Evolutionary conservation across 2,888 invertebrate genomes (phyloP), one percentile per base, ranked within the genome.

Genomic region (Noctua janthe): DNA sequence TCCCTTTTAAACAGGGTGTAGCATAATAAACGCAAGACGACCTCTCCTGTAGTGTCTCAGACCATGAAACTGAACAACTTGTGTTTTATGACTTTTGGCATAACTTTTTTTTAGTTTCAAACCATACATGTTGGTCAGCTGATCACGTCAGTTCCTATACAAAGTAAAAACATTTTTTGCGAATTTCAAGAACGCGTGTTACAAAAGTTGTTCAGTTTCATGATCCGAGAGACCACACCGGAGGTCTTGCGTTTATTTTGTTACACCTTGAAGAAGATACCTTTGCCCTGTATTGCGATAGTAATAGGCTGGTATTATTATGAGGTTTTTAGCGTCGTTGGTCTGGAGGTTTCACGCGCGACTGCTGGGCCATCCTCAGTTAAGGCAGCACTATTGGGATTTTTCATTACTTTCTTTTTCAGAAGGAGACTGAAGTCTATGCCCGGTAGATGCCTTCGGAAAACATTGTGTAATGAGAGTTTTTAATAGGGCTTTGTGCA

Each of bases 381-480:
- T 29, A 15, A 62, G 17, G 23, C 23, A 23, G 39, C 43, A 2
- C 39, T 39, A 7, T 13, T 23, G 13, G 13, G 39, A 1, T 15
- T 43, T 64, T 35, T 35, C 13, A 0, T 29, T 29, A 56, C n/a
- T 11, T 66, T 11, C 43, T 43, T 47, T 47, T 47, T n/a, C 7
- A 43, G 13, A 67, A n/a, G 23, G 7, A 47, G 29, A 1, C 3
- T 10, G 15, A 47, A 7, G 20, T 47, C 20, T 49, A 8, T 74
- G 20, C 0, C 11, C 1, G 1, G 1, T 17, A 4, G 10, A 1
- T 20, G 54, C 10, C 1, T 64, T 51, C 11, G 4, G 2, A 1
- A 1, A 35, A n/a, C 1, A 49, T 54, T 4, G 7, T 6, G 20
- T 51, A 7, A 17, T 43, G 11, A 39, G 6, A 7, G 23, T 23